These are phyloP conservation scores for Castor canadensis DNA, from an alignment of 2,113 vertebrate genomes.

Conservation along the genomic window DNA sequence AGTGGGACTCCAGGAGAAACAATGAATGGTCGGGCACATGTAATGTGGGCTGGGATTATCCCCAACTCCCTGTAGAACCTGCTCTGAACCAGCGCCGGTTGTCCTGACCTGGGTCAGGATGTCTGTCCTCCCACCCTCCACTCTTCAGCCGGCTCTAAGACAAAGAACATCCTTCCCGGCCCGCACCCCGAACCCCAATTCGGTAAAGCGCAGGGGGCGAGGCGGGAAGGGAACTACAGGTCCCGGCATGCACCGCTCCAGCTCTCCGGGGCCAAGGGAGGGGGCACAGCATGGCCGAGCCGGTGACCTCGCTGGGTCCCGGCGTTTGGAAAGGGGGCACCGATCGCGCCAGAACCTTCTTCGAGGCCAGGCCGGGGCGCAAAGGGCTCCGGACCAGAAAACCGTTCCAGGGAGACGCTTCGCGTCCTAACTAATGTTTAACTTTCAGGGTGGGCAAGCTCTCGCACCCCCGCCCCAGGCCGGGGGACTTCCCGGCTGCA, in stretches of 20 bases:
- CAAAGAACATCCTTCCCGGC: background rate
- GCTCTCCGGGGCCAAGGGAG: background rate
- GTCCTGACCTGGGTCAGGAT: constrained; percentile 15
- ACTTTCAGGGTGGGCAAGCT: background rate
- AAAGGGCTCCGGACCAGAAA: background rate
- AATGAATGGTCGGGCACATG: background rate
- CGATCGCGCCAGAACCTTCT: background rate
- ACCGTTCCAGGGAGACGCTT: background rate
- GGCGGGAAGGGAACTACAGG: background rate
- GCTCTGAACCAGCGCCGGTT: background rate
- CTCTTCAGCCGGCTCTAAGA: background rate
- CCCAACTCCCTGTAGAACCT: background rate
- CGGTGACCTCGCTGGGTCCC: background rate
- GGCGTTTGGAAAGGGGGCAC: background rate
- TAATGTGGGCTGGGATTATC: background rate
- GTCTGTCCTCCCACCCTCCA: background rate
- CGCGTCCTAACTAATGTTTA: constrained; percentile 32
- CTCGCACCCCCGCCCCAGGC: background rate
- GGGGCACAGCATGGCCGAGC: background rate
- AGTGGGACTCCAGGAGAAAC: background rate
- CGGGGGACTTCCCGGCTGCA: background rate
- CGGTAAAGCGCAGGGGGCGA: background rate
- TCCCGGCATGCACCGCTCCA: background rate
- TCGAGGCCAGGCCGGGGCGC: background rate
- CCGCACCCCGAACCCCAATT: no score